Base-by-base conservation (phyloP, 2,888 invertebrate genomes). In the Acleris literana region DNA sequence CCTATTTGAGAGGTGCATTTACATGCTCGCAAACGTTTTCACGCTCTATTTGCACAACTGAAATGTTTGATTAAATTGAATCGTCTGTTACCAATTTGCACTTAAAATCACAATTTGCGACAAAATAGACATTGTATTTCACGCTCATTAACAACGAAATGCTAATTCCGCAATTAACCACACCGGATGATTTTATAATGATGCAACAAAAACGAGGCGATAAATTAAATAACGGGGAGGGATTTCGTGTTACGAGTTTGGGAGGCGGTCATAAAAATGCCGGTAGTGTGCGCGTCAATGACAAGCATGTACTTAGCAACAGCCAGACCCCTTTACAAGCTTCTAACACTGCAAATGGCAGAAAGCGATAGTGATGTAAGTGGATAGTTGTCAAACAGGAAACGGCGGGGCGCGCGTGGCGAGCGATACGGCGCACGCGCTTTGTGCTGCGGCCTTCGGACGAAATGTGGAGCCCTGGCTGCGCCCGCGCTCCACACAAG, bases 331-430 rank as follows among this genome's bases (percentile, higher is more conserved):
- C 88, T 87, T 87, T 86, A 83, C 83, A 83, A 85, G 83, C 81
- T 84, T 90, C 90, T 90, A 91, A 90, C 88, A 87, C 82, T 78
- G 83, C 84, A 81, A 84, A 85, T 86, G 85, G 83, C 91, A 91
- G 91, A 90, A 90, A 91, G 87, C 88, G 87, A 91, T 88, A 92
- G 92, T 91, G 91, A 91, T 91, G 91, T 90, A 89, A 91, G 91
- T 86, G 84, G 87, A 90, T 92, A 91, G 92, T 90, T 86, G 92
- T 92, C 89, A 90, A 92, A 90, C 92, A 92, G 92, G 92, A 92
- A 92, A 88, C 84, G 79, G 87, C 84, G 86, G 84, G 86, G 87
- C 87, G 88, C 89, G 89, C 86, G 90, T 88, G 89, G 90, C 84
- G 82, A 80, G 80, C 84, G 84, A 85, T 86, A 86, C 80, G 82